Conservation (phyloP, 2,888 invertebrate genomes). For the Molorchus minor region DNA sequence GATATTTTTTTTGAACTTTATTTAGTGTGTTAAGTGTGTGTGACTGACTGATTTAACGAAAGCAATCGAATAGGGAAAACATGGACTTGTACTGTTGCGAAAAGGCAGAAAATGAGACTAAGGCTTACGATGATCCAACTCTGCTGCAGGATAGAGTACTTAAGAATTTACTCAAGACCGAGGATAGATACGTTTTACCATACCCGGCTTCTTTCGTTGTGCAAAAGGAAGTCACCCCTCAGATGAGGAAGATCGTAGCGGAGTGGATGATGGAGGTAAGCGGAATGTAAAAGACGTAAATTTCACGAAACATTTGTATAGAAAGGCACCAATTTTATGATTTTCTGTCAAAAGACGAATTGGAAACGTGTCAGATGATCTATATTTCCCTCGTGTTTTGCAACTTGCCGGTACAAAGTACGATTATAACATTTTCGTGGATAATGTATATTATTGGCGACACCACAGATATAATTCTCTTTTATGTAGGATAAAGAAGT, state of each 20-base stretch:
- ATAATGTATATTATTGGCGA: too few relatives aligned
- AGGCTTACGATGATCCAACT: conserved; percentile 72
- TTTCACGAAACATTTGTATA: too few relatives aligned
- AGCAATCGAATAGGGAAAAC: conserved; percentile 29
- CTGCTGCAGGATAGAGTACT: conserved; percentile 80
- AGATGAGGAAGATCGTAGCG: conserved; percentile 91
- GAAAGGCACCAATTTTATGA: too few relatives aligned
- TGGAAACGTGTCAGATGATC: too few relatives aligned
- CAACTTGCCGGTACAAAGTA: too few relatives aligned
- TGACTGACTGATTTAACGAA: conserved; percentile 24
- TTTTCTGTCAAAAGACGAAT: too few relatives aligned
- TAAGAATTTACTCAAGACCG: conserved; percentile 82
- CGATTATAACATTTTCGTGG: too few relatives aligned
- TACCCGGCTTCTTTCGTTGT: conserved; percentile 78
- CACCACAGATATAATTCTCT: too few relatives aligned
- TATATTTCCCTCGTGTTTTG: too few relatives aligned
- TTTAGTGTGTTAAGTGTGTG: conserved; percentile 39
- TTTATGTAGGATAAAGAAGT: too few relatives aligned
- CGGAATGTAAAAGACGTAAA: too few relatives aligned
- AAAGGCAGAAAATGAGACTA: conserved; percentile 54
- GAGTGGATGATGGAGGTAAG: conserved; percentile 98
- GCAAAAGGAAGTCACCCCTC: conserved; percentile 88
- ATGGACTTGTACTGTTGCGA: conserved; percentile 62
- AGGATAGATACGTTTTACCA: conserved; percentile 83
- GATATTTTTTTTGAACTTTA: conserved; percentile 33